Percentiles rank a stretch among this genome's conserved stretches.
These are phyloP conservation scores for Apostichopus leukothele DNA, from an alignment of 53 echinoderm and acorn worm species.

Conservation along the genomic window DNA sequence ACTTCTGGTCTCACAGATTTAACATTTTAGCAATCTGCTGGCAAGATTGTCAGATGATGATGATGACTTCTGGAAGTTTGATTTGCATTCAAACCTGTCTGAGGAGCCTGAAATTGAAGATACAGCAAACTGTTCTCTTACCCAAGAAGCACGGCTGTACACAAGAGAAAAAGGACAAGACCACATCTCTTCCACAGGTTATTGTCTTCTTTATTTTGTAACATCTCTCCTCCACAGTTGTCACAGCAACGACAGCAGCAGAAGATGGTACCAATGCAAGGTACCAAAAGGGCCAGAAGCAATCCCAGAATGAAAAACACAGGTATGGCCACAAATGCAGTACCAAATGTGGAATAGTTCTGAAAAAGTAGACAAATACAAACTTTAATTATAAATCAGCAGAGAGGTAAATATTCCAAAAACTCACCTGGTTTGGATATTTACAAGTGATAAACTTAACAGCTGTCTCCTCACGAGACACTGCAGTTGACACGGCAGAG, in stretches of 20 bases:
- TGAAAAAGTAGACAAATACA: not conserved
- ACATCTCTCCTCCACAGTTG: slow-evolving; percentile 81
- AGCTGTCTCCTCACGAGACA: too few relatives aligned
- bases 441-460: too few relatives aligned
- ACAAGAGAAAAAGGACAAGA: slow-evolving; percentile 48
- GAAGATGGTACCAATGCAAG: slow-evolving; percentile 69
- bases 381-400: too few relatives aligned
- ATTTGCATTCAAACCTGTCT: too few relatives aligned
- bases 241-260: slow-evolving; percentile 91
- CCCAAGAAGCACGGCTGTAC: slow-evolving; percentile 66
- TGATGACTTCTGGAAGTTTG: too few relatives aligned
- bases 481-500: too few relatives aligned
- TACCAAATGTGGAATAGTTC: not conserved
- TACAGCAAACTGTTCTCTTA: slow-evolving; percentile 37
- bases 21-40: too few relatives aligned
- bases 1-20: too few relatives aligned
- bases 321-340: slow-evolving; percentile 9
- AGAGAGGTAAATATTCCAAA: too few relatives aligned
- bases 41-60: too few relatives aligned
- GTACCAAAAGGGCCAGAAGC: slow-evolving; percentile 71
- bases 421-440: too few relatives aligned
- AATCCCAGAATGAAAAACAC: slow-evolving; percentile 63
- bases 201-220: slow-evolving; percentile 76
- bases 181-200: slow-evolving; percentile 62
- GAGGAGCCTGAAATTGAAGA: too few relatives aligned